Percentiles rank a stretch among this genome's conserved stretches.
Evolutionary conservation across 1,140 invertebrate genomes (phyloP).

Genomic region (Caenorhabditis inopinata): DNA sequence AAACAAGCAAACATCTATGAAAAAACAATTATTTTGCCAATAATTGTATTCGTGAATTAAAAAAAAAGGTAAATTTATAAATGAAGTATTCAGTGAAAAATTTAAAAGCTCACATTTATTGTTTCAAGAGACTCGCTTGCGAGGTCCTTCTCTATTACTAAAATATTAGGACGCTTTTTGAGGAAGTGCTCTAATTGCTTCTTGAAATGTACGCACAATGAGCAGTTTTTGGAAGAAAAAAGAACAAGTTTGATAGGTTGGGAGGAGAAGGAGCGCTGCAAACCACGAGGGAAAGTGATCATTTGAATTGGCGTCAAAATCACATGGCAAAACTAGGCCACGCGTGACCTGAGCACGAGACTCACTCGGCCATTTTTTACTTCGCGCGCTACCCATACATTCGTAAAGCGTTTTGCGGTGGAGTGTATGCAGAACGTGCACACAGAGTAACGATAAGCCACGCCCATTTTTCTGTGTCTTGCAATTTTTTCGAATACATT

Average conservation of each 20-base stretch:
- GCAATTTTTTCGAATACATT: too few species aligned
- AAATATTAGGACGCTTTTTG: not conserved
- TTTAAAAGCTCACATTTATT: not conserved
- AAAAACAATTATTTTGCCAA: too few species aligned
- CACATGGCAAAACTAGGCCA: slow-evolving; percentile 29
- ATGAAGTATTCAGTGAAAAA: not conserved
- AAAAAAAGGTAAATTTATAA: not conserved
- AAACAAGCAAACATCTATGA: too few species aligned
- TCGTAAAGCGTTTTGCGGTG: too few species aligned
- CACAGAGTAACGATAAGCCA: too few species aligned
- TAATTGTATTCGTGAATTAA: too few species aligned
- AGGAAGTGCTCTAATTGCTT: not conserved
- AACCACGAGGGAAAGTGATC: slow-evolving; percentile 27
- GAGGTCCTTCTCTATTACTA: not conserved
- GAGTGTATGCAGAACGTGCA: not conserved
- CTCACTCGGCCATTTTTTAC: slow-evolving; percentile 14
- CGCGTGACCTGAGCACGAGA: slow-evolving; percentile 30
- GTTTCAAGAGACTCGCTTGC: not conserved
- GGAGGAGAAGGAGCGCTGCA: slow-evolving; percentile 24
- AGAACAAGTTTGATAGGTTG: slow-evolving; percentile 17
- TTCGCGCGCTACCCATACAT: not conserved
- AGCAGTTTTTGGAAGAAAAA: slow-evolving; percentile 13
- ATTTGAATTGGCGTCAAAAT: slow-evolving; percentile 31
- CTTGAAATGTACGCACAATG: slow-evolving; percentile 2
- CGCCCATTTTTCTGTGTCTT: too few species aligned